These are phyloP conservation scores for Gryon sp. DNA, from an alignment of 1,140 invertebrate genomes.

Conservation along the genomic window DNA sequence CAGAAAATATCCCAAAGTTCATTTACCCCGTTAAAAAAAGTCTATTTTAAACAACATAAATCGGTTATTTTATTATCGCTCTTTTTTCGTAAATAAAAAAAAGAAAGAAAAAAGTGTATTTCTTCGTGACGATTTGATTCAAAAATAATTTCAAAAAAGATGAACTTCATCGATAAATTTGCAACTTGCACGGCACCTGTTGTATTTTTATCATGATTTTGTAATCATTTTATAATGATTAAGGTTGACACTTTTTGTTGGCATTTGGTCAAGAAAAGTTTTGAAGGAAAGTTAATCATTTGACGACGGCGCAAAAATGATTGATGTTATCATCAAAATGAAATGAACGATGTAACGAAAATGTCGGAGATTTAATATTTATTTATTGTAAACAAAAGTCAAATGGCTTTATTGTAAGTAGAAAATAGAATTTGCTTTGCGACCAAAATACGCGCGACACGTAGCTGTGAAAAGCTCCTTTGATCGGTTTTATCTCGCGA, in stretches of 20 bases:
- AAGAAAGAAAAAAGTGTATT: no score
- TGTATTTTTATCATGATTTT: background rate
- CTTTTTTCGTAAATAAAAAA: no score
- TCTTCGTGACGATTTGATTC: no score
- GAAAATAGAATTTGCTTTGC: background rate
- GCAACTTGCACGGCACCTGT: background rate
- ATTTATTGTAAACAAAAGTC: slow-evolving; percentile 9
- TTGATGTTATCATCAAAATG: slow-evolving; percentile 2
- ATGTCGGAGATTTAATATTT: no score
- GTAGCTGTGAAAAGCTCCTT: background rate
- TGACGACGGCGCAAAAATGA: slow-evolving; percentile 2
- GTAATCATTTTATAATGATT: slow-evolving; percentile 2
- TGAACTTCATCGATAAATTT: background rate
- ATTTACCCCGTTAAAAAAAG: no score
- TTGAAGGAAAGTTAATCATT: slow-evolving; percentile 4
- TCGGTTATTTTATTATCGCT: no score
- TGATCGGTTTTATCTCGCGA: background rate
- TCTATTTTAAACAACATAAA: no score
- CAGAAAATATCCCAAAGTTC: no score
- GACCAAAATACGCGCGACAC: background rate
- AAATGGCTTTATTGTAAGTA: slow-evolving; percentile 16
- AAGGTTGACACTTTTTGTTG: background rate
- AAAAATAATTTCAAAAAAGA: background rate
- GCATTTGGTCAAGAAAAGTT: background rate
- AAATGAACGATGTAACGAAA: slow-evolving; percentile 14